Conservation (phyloP, 2,797 vertebrate genomes). For the Poliocrania exsul region DNA sequence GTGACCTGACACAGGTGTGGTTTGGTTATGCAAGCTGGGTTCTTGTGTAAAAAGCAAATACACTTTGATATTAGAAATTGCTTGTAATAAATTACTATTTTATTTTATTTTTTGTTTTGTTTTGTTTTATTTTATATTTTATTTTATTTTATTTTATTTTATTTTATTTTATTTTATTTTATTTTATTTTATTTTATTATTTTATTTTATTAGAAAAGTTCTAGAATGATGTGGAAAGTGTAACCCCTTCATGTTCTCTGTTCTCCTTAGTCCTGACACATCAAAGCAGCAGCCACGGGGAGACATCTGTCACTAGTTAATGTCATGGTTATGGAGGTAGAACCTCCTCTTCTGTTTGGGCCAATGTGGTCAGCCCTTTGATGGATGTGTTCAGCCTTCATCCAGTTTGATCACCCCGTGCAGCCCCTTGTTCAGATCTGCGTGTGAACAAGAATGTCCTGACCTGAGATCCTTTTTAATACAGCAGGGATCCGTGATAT, state of each 20-base stretch:
- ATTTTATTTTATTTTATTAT: too few relatives aligned
- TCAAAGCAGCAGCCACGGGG: slow-evolving; percentile 59
- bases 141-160: too few relatives aligned
- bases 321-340: slow-evolving; percentile 58
- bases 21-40: not conserved
- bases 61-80: not conserved
- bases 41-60: not conserved
- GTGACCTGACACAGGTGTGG: not conserved
- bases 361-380: slow-evolving; percentile 58
- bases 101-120: not conserved
- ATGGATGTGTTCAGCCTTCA: slow-evolving; percentile 66
- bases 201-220: not conserved
- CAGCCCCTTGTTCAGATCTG: slow-evolving; percentile 71
- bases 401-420: slow-evolving; percentile 65
- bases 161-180: not conserved
- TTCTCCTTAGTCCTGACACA: slow-evolving; percentile 35
- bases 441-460: slow-evolving; percentile 69
- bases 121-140: not conserved
- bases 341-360: slow-evolving; percentile 66
- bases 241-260: not conserved
- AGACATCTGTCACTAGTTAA: slow-evolving; percentile 70
- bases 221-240: slow-evolving; percentile 14
- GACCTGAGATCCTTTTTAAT: slow-evolving; percentile 73
- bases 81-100: rapidly evolving
- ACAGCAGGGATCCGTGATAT: slow-evolving; percentile 69